Percentiles rank a stretch among this genome's conserved stretches.
Evolutionary conservation across 2,797 vertebrate species (phyloP).

Genomic region (Babyrousa celebensis): DNA sequence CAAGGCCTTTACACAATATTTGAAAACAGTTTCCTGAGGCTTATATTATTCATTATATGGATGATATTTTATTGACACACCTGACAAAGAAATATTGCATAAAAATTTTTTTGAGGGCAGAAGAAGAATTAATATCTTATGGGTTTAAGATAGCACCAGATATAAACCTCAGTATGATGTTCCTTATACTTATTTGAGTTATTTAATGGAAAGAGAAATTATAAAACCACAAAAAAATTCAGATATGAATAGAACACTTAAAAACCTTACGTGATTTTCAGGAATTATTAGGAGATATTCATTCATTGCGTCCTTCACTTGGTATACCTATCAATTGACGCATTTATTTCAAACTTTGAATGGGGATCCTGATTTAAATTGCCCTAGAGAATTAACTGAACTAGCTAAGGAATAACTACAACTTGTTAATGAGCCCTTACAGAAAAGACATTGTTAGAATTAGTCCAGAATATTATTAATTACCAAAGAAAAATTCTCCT

Average conservation of each 20-base stretch:
- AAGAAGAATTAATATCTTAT: not conserved
- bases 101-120: not conserved
- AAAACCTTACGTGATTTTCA: not conserved
- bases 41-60: not conserved
- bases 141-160: not conserved
- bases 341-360: not conserved
- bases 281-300: not conserved
- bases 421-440: no score
- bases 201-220: not conserved
- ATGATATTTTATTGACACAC: not conserved
- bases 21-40: not conserved
- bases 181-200: not conserved
- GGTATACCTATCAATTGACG: not conserved
- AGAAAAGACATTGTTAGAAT: no score
- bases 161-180: not conserved
- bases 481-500: no score
- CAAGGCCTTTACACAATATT: not conserved
- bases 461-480: no score
- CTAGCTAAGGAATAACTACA: no score
- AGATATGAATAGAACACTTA: not conserved
- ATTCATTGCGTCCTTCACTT: not conserved
- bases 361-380: not conserved
- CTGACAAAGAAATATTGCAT: not conserved
- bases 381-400: not conserved
- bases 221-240: not conserved